Conservation (phyloP, 2,888 invertebrate species). For the Oscheius sp. region DNA sequence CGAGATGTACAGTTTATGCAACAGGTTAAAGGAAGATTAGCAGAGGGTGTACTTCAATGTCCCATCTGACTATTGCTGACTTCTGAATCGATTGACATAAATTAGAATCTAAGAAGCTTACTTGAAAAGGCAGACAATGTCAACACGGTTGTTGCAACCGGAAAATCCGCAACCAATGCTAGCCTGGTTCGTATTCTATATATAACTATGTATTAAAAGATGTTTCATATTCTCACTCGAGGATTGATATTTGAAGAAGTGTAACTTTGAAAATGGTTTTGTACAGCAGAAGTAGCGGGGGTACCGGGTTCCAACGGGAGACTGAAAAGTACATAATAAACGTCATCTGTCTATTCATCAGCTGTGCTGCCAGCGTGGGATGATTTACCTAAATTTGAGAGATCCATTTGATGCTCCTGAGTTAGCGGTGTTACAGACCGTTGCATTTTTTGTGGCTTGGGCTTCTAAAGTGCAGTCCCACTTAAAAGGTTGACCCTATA, state of each 20-base stretch:
- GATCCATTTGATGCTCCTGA: slow-evolving; percentile 37
- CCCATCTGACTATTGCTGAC: background rate
- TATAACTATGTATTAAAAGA: background rate
- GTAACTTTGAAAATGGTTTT: slow-evolving; percentile 3
- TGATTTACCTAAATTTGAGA: slow-evolving; percentile 35
- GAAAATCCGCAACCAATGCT: slow-evolving; percentile 39
- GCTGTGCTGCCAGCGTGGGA: too few species aligned
- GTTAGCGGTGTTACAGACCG: slow-evolving; percentile 32
- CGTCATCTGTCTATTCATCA: background rate
- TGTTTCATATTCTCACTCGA: background rate
- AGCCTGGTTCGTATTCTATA: background rate
- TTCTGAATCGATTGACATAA: slow-evolving; percentile 2
- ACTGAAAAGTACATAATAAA: too few species aligned
- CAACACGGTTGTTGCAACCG: slow-evolving; percentile 32
- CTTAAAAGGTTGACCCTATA: slow-evolving; percentile 14
- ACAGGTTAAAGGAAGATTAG: background rate
- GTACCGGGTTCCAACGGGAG: slow-evolving; percentile 12
- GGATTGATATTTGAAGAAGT: background rate
- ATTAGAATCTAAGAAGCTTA: background rate
- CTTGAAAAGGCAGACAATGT: slow-evolving; percentile 43
- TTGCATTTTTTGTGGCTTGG: slow-evolving; percentile 30
- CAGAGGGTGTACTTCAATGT: background rate
- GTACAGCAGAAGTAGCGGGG: background rate
- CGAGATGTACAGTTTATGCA: slow-evolving; percentile 6
- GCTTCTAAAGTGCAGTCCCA: slow-evolving; percentile 41